phyloP scores from a whole-genome alignment of 2,113 vertebrate genomes.

The human region DNA sequence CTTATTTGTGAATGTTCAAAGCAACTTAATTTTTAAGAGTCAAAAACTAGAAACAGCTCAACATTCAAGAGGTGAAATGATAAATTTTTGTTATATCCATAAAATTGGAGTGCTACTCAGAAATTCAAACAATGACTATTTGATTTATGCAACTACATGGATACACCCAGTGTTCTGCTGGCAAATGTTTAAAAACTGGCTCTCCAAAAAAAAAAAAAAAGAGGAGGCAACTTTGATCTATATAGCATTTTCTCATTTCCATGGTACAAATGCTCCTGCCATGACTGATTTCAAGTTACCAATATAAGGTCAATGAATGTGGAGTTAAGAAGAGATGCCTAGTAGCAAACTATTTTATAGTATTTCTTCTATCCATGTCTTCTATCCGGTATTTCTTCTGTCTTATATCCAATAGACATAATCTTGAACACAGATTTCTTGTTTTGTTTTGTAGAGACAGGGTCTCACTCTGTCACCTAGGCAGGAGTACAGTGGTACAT shows the following conservation, averaged over 20 bases:
- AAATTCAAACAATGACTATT: not conserved
- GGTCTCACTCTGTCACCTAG: too few relatives aligned
- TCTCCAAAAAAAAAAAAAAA: not conserved
- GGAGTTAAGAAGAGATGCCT: not conserved
- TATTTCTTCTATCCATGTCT: not conserved
- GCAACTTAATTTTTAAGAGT: not conserved
- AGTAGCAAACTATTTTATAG: not conserved
- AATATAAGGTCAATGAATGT: not conserved
- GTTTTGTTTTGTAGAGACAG: too few relatives aligned
- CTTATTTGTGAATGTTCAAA: not conserved
- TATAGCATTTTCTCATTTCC: not conserved
- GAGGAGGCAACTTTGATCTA: not conserved
- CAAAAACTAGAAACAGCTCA: not conserved
- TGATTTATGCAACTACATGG: not conserved
- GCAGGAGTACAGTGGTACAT: too few relatives aligned
- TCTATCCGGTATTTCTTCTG: too few relatives aligned
- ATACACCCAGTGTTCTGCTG: not conserved
- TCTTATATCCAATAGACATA: too few relatives aligned
- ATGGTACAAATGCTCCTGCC: not conserved
- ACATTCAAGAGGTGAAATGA: not conserved
- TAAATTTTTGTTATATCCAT: not conserved
- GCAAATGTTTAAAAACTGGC: not conserved
- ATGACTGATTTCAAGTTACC: not conserved
- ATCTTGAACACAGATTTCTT: too few relatives aligned
- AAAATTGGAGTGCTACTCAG: not conserved